Percentiles rank a stretch among this genome's conserved stretches.
Conservation (phyloP, 2,797 vertebrate genomes). For the Sciurus vulgaris region DNA sequence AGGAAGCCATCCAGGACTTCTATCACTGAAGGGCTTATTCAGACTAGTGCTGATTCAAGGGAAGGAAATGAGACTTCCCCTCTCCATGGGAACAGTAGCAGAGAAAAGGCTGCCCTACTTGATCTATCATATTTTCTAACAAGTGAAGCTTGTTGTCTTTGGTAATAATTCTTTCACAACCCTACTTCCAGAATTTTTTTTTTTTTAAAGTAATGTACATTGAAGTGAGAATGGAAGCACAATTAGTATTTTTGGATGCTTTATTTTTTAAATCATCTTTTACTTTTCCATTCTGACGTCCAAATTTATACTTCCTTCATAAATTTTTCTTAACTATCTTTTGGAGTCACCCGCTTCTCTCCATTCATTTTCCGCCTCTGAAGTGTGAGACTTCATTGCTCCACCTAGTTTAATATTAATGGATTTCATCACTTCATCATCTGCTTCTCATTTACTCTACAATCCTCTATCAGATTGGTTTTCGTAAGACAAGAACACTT, state of each 20-base stretch:
- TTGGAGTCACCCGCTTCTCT: neutral
- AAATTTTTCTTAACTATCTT: neutral
- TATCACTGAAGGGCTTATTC: neutral
- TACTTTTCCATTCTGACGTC: too few species aligned
- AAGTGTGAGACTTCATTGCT: neutral
- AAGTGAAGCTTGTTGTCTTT: neutral
- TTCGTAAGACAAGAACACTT: neutral
- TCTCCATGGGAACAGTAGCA: neutral
- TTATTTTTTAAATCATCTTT: neutral
- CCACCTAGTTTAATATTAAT: neutral
- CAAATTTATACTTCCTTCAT: neutral
- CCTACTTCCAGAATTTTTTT: neutral
- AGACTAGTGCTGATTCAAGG: neutral
- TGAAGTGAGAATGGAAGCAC: constrained; percentile 36
- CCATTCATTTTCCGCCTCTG: neutral
- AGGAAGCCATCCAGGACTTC: neutral
- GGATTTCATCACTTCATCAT: neutral
- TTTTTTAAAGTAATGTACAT: neutral
- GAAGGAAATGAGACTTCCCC: neutral
- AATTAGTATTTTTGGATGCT: neutral
- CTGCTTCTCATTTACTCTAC: neutral
- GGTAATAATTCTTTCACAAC: neutral
- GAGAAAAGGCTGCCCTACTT: neutral
- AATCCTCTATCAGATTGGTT: neutral
- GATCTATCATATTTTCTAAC: neutral